Evolutionary conservation across 1,140 invertebrate species (phyloP).

Genomic region (Hyles vespertilio): DNA sequence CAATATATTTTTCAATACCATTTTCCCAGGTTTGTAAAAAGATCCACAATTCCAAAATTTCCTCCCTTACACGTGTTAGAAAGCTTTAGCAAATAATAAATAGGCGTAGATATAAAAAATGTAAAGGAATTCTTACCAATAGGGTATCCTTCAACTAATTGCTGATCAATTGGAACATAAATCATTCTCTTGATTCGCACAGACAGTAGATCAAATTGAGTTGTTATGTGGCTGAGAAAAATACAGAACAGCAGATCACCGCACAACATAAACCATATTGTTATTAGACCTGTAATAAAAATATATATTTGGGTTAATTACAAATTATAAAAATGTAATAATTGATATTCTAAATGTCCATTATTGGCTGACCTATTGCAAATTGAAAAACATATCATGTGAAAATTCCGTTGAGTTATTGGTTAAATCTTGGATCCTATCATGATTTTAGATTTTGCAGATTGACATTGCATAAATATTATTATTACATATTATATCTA

Average conservation of each 20-base stretch:
- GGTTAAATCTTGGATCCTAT: no score
- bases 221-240: slow-evolving; percentile 49
- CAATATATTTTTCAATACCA: neutral
- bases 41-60: neutral
- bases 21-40: neutral
- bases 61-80: neutral
- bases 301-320: neutral
- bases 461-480: no score
- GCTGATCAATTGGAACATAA: slow-evolving; percentile 40
- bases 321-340: no score
- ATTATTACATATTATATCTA: no score
- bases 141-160: slow-evolving; percentile 37
- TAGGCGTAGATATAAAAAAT: no score
- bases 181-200: slow-evolving; percentile 38
- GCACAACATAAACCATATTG: slow-evolving; percentile 42
- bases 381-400: no score
- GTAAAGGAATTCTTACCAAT: slow-evolving; percentile 30
- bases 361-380: no score
- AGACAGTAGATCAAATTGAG: slow-evolving; percentile 49
- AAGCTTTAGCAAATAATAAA: neutral
- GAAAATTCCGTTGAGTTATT: no score
- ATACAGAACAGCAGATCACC: slow-evolving; percentile 48
- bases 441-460: no score
- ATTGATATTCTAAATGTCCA: no score
- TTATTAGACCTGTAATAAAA: slow-evolving; percentile 34